Evolutionary conservation across 2,888 invertebrate species (phyloP).

Genomic region (Morpho achilles): DNA sequence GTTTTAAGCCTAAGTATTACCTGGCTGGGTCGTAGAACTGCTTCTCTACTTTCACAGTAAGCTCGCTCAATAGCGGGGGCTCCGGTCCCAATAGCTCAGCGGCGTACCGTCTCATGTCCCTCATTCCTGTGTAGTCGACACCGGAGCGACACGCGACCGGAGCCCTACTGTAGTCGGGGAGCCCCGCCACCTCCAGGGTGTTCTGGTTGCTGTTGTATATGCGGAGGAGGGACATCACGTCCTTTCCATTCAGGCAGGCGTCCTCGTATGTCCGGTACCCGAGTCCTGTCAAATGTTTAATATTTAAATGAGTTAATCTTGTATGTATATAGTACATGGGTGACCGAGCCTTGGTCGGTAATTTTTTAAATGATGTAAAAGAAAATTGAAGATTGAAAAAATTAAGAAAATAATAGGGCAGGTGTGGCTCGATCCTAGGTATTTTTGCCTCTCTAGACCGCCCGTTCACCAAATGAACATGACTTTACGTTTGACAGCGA

Average conservation of each 20-base stretch:
- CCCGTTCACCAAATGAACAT: too few species aligned
- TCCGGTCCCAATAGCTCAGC: conserved; percentile 50
- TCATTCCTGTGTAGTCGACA: conserved; percentile 57
- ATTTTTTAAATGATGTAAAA: too few species aligned
- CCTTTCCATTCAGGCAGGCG: conserved; percentile 47
- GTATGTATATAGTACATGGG: too few species aligned
- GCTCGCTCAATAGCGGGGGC: conserved; percentile 50
- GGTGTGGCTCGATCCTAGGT: too few species aligned
- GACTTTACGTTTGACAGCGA: too few species aligned
- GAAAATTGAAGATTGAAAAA: too few species aligned
- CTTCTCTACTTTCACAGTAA: conserved; percentile 40
- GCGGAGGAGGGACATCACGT: conserved; percentile 49
- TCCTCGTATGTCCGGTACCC: conserved; percentile 51
- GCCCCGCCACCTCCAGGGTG: conserved; percentile 38
- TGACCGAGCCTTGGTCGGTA: too few species aligned
- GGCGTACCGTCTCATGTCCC: conserved; percentile 44
- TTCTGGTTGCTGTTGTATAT: conserved; percentile 41
- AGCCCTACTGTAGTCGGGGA: conserved; percentile 44
- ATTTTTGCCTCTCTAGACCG: too few species aligned
- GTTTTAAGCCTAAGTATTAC: conserved; percentile 7
- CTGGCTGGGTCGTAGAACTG: conserved; percentile 41
- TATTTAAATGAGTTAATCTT: too few species aligned
- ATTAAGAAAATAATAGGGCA: too few species aligned
- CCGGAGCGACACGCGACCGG: conserved; percentile 45
- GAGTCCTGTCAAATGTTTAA: conserved; percentile 40